Evolutionary conservation across 2,113 vertebrate species (phyloP), one percentile per base, ranked within the genome.

Genomic region (Anoura caudifer): DNA sequence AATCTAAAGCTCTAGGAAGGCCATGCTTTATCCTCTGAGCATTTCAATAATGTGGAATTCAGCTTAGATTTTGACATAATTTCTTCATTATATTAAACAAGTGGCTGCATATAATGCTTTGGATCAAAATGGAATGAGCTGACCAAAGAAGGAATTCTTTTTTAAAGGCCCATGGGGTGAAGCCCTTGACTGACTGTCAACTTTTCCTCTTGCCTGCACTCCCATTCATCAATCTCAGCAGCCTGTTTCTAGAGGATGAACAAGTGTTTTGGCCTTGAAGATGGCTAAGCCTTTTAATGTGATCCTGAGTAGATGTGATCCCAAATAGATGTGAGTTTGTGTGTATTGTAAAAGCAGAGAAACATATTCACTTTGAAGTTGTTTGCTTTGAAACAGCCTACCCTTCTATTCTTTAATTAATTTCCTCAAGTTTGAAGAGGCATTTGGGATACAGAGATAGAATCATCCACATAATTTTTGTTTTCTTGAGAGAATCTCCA

Each of bases 361-460:
- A 75, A 59, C 69, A 28, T 47, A 80, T 76, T 90, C 41, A 69
- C 65, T 94, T 81, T 63, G 52, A 90, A 77, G 47, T 17, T 80
- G 63, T 87, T 80, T 95, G 6, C 92, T 87, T 91, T 91, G 43
- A 90, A 91, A 41, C n/a, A 80, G 16, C 8, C 19, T 82, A n/a
- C 3, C 67, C 12, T n/a, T 72, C 83, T 87, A 4, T 72, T n/a
- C n/a, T 94, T 90, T 84, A 72, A 93, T 95, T 93, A 87, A 93
- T 90, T 73, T 65, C 14, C n/a, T 65, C 9, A 88, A 80, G 26
- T 81, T 90, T 93, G 75, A 65, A 87, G 15, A 72, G n/a, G 16
- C 28, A 43, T 84, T 75, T 72, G 47, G 81, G 75, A 67, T 3
- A 56, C 26, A 63, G 31, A 22, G 14, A 92, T 80, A n/a, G 33